Conservation (phyloP, 2,888 invertebrate genomes). For the Spialia ferax region DNA sequence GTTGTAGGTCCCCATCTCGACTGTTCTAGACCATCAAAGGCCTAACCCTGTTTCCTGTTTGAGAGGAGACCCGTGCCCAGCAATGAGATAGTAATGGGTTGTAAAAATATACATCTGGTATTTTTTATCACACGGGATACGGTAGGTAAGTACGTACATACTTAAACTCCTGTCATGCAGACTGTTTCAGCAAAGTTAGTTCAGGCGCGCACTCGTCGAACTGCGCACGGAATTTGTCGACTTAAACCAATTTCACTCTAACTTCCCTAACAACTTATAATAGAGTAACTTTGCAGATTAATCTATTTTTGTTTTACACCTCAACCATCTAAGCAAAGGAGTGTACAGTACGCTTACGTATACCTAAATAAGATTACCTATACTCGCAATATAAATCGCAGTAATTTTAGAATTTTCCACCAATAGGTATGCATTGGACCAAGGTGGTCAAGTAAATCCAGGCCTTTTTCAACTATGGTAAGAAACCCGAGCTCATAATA, state of each 20-base stretch:
- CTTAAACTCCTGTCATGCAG: slow-evolving; percentile 52
- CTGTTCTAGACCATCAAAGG: too few species aligned
- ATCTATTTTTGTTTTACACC: slow-evolving; percentile 63
- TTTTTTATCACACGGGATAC: too few species aligned
- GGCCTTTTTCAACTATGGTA: too few species aligned
- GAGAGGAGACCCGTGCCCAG: too few species aligned
- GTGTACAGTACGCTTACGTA: background rate
- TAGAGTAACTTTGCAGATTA: slow-evolving; percentile 77
- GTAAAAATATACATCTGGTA: too few species aligned
- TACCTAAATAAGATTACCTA: background rate
- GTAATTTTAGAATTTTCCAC: background rate
- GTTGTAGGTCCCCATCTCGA: too few species aligned
- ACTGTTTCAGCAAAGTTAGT: slow-evolving; percentile 63
- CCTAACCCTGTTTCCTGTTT: too few species aligned
- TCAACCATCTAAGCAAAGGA: slow-evolving; percentile 40
- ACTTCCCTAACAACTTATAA: slow-evolving; percentile 76
- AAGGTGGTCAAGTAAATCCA: too few species aligned
- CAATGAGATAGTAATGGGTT: too few species aligned
- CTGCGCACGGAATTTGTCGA: slow-evolving; percentile 75
- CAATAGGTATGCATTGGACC: too few species aligned
- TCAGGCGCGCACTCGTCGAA: slow-evolving; percentile 63
- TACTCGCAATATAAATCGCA: background rate
- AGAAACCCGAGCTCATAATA: too few species aligned
- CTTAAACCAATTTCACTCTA: slow-evolving; percentile 72
- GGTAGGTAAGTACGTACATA: slow-evolving; percentile 42